Percentiles rank a stretch among this genome's conserved stretches.
Evolutionary conservation across 2,113 vertebrate species (phyloP).

Genomic region (Notothenia rossii): DNA sequence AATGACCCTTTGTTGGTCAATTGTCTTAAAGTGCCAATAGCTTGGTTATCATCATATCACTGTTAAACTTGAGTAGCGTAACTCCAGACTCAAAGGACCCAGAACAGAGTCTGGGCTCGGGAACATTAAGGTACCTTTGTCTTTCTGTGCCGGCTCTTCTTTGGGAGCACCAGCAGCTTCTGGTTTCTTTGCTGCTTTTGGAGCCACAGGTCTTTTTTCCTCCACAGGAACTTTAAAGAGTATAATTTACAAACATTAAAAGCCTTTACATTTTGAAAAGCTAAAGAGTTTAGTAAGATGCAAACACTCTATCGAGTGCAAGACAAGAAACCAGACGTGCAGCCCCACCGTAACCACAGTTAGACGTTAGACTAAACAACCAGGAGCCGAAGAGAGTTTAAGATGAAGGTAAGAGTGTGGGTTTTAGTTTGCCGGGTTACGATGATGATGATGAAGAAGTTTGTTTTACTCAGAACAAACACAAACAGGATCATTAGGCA

Average conservation of each 20-base stretch:
- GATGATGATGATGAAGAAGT: conserved; percentile 1
- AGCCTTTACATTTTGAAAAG: not conserved
- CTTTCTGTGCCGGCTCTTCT: conserved; percentile 47
- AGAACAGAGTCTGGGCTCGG: not conserved
- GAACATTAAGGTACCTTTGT: conserved; percentile 74
- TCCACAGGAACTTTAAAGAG: conserved; percentile 89
- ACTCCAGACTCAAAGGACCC: not conserved
- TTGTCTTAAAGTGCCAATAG: not conserved
- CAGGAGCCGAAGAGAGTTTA: not conserved
- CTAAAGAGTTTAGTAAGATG: conserved; percentile 20
- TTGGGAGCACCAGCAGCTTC: conserved; percentile 68
- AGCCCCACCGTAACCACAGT: conserved; percentile 1
- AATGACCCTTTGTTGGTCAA: not conserved
- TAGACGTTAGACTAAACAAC: conserved; percentile 27
- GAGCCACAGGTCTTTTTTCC: conserved; percentile 81
- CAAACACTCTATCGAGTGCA: conserved; percentile 76
- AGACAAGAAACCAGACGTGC: conserved; percentile 22
- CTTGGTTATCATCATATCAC: not conserved
- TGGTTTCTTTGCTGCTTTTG: conserved; percentile 82
- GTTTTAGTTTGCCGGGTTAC: conserved; percentile 5
- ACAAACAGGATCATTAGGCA: not conserved
- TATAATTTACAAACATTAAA: conserved; percentile 58
- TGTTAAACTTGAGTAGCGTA: not conserved
- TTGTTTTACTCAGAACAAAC: conserved; percentile 12
- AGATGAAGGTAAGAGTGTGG: conserved; percentile 27